Evolutionary conservation across 2,113 vertebrate genomes (phyloP).

Genomic region (Lonchura striata): DNA sequence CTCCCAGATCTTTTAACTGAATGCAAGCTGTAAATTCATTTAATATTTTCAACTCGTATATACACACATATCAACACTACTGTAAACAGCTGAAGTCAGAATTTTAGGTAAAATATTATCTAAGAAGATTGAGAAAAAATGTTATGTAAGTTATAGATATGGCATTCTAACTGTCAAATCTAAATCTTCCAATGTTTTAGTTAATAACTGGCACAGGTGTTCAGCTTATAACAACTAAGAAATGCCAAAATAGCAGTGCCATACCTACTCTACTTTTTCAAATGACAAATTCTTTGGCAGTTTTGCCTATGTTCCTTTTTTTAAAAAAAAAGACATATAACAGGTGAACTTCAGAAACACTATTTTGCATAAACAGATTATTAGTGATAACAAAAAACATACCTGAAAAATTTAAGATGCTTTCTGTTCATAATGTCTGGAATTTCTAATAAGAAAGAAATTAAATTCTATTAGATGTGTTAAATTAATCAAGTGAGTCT

Average conservation of each 20-base stretch:
- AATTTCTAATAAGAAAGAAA: constrained; percentile 80
- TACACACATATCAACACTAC: neutral
- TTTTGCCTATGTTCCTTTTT: neutral
- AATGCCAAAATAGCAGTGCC: neutral
- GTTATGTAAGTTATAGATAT: neutral
- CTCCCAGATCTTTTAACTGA: neutral
- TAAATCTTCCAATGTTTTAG: neutral
- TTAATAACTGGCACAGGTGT: neutral
- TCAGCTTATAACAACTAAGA: neutral
- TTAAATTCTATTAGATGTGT: neutral
- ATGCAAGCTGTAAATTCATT: neutral
- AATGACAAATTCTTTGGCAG: neutral
- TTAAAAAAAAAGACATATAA: neutral
- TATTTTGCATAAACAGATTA: neutral
- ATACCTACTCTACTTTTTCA: neutral
- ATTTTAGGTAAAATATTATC: neutral
- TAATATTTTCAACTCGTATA: neutral
- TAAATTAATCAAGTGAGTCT: neutral
- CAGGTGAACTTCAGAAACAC: neutral
- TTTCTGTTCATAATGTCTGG: constrained; percentile 90
- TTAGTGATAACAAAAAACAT: constrained; percentile 13
- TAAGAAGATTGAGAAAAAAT: neutral
- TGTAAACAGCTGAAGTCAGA: neutral
- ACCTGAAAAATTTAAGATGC: constrained; percentile 91
- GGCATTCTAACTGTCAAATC: neutral